Conservation (phyloP, 2,888 invertebrate genomes). For the Meloe dianella region DNA sequence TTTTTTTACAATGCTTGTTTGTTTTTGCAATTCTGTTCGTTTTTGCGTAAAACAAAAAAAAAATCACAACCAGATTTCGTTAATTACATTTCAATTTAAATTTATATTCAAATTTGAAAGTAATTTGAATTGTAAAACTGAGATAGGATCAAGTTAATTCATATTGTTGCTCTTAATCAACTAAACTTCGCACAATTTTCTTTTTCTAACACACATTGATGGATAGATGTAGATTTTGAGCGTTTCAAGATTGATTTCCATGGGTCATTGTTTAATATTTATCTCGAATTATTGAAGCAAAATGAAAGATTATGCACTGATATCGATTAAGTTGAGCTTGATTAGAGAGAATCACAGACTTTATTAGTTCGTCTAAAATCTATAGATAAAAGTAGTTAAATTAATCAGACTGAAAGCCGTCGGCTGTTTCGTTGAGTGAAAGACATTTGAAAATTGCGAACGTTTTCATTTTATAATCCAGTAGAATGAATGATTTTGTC, state of each 20-base stretch:
- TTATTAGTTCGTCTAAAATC: neutral
- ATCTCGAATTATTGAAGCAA: neutral
- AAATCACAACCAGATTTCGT: neutral
- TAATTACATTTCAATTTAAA: neutral
- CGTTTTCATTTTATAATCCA: slow-evolving; percentile 16
- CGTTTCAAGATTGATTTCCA: neutral
- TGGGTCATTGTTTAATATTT: neutral
- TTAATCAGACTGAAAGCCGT: slow-evolving; percentile 18
- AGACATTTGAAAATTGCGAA: slow-evolving; percentile 7
- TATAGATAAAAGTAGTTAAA: slow-evolving; percentile 12
- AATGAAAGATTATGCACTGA: neutral
- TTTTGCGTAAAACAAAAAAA: no score
- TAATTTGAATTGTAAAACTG: slow-evolving; percentile 4
- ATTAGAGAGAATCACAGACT: neutral
- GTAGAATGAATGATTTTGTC: slow-evolving; percentile 20
- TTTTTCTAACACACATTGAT: neutral
- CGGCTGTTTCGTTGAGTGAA: slow-evolving; percentile 15
- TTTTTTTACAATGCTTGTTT: no score
- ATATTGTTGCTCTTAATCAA: neutral
- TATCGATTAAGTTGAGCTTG: neutral
- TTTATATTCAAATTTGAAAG: neutral
- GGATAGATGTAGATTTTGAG: neutral
- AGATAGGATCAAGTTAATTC: neutral
- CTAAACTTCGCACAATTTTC: neutral
- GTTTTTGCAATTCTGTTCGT: neutral